Conservation (phyloP, 1,140 invertebrate genomes). For the Heliothis subflexa region DNA sequence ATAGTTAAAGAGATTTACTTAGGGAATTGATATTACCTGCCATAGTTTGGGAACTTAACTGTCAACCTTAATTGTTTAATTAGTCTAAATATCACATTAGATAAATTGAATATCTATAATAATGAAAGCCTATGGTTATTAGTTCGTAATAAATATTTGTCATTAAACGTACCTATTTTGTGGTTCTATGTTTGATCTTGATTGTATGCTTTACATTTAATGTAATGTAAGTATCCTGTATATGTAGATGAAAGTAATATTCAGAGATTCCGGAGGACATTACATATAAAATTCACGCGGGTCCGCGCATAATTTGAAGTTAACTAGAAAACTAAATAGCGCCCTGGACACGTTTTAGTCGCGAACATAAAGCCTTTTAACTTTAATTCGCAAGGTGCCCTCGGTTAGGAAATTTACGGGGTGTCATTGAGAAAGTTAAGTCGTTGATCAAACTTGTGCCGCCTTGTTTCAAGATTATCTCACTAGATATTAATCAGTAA, state of each 20-base stretch:
- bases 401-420: slow-evolving; percentile 67
- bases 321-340: slow-evolving; percentile 70
- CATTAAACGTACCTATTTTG: too few species aligned
- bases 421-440: slow-evolving; percentile 73
- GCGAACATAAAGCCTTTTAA: slow-evolving; percentile 64
- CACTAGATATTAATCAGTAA: slow-evolving; percentile 58
- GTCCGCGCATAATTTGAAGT: slow-evolving; percentile 70
- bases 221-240: not conserved
- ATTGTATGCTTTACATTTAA: too few species aligned
- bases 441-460: slow-evolving; percentile 67
- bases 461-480: slow-evolving; percentile 61
- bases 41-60: too few species aligned
- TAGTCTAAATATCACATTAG: too few species aligned
- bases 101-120: too few species aligned
- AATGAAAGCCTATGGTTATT: too few species aligned
- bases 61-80: too few species aligned
- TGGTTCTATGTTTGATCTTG: too few species aligned
- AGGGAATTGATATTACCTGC: too few species aligned
- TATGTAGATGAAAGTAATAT: not conserved
- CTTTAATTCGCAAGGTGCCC: slow-evolving; percentile 65
- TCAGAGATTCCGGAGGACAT: slow-evolving; percentile 35
- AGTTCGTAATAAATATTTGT: too few species aligned
- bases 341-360: slow-evolving; percentile 74
- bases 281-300: slow-evolving; percentile 59
- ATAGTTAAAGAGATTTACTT: not conserved